Evolutionary conservation across 2,888 invertebrate species (phyloP).

Genomic region (Leptothorax acervorum): DNA sequence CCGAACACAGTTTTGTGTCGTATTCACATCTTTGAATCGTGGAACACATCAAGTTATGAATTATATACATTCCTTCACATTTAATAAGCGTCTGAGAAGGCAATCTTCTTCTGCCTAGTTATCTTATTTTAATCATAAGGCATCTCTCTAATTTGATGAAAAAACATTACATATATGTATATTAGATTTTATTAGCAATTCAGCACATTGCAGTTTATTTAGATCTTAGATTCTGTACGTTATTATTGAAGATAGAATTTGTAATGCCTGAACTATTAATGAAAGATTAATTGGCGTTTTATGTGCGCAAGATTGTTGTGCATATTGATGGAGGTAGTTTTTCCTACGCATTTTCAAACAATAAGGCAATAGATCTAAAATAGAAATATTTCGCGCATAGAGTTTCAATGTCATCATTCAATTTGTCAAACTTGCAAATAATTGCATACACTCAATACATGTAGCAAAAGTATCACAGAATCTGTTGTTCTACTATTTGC

Average conservation of each 20-base stretch:
- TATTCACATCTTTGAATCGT: neutral
- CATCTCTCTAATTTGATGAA: neutral
- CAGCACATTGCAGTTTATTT: neutral
- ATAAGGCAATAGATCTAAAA: slow-evolving; percentile 33
- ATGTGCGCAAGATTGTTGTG: slow-evolving; percentile 1
- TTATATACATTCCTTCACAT: neutral
- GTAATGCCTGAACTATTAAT: neutral
- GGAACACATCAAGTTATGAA: neutral
- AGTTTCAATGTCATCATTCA: slow-evolving; percentile 3
- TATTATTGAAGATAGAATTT: neutral
- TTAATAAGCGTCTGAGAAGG: neutral
- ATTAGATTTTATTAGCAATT: neutral
- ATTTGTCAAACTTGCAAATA: slow-evolving; percentile 23
- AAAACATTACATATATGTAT: neutral
- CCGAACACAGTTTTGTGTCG: neutral
- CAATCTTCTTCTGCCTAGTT: neutral
- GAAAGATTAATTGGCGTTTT: slow-evolving; percentile 11
- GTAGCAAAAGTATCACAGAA: slow-evolving; percentile 68
- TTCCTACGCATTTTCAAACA: slow-evolving; percentile 21
- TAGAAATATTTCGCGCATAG: slow-evolving; percentile 14
- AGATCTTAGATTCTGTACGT: neutral
- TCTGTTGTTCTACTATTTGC: slow-evolving; percentile 48
- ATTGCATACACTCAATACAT: slow-evolving; percentile 6
- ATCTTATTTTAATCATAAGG: slow-evolving; percentile 16
- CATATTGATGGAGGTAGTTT: slow-evolving; percentile 43